phyloP scores from a whole-genome alignment of 2,888 invertebrate genomes.

The Brassicogethes aeneus region DNA sequence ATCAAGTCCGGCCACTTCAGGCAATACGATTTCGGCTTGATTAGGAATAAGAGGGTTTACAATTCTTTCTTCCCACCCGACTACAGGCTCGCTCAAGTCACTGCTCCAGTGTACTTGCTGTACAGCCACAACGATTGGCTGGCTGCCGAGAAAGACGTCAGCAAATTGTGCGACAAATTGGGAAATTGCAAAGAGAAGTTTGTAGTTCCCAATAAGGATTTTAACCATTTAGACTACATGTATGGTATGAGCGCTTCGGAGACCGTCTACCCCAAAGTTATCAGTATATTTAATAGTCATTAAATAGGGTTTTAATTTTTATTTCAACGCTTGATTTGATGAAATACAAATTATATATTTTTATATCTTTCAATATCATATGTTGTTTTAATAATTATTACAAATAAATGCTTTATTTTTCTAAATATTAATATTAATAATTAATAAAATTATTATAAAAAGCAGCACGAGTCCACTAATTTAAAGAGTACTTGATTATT shows the following conservation, averaged over 20 bases:
- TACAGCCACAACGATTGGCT: slow-evolving; percentile 45
- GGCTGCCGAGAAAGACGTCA: slow-evolving; percentile 32
- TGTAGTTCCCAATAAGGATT: slow-evolving; percentile 26
- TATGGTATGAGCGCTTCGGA: slow-evolving; percentile 29
- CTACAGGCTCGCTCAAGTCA: slow-evolving; percentile 38
- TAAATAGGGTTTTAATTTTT: no score
- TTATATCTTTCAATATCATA: no score
- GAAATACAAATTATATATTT: no score
- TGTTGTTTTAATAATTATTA: no score
- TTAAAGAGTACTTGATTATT: no score
- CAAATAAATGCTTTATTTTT: no score
- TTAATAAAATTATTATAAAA: no score
- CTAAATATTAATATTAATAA: no score
- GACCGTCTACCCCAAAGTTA: slow-evolving; percentile 28
- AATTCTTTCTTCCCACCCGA: slow-evolving; percentile 35
- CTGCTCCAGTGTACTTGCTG: slow-evolving; percentile 40
- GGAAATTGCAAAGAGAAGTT: slow-evolving; percentile 22
- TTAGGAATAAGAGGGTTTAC: slow-evolving; percentile 27
- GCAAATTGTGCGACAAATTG: slow-evolving; percentile 29
- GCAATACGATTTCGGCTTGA: slow-evolving; percentile 48
- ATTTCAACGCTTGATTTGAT: no score
- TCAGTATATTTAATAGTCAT: slow-evolving; percentile 20
- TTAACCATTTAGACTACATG: slow-evolving; percentile 35
- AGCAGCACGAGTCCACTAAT: no score
- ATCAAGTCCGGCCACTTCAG: slow-evolving; percentile 39